Conservation (phyloP, 2,888 invertebrate genomes). For the Cephonodes hylas region DNA sequence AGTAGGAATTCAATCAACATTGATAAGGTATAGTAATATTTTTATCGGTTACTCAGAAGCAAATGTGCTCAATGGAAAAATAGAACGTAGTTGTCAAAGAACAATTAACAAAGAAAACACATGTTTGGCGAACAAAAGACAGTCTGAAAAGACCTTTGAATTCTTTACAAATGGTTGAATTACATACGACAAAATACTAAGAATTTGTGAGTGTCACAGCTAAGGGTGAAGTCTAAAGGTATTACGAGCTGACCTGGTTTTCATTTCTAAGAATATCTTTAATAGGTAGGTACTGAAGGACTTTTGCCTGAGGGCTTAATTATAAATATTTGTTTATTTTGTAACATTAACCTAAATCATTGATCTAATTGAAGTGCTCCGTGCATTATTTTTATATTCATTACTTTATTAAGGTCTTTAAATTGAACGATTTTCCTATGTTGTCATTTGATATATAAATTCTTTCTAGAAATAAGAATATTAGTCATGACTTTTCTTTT, state of each 20-base stretch:
- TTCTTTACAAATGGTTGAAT: background rate
- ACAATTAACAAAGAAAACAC: background rate
- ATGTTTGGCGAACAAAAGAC: background rate
- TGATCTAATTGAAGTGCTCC: background rate
- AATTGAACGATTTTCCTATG: background rate
- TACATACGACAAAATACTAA: too few relatives aligned
- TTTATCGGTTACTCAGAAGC: slow-evolving; percentile 33
- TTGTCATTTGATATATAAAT: background rate
- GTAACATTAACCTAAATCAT: background rate
- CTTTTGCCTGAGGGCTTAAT: background rate
- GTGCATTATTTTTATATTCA: background rate
- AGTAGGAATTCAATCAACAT: slow-evolving; percentile 23
- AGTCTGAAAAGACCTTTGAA: background rate
- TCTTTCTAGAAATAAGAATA: background rate
- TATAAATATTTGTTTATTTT: background rate
- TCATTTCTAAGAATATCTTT: background rate
- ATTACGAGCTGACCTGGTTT: background rate
- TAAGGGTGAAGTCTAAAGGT: background rate
- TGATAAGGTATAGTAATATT: slow-evolving; percentile 34
- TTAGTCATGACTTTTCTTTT: too few relatives aligned
- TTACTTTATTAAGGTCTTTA: background rate
- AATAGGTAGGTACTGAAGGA: background rate
- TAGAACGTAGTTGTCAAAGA: background rate
- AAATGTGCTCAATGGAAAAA: background rate
- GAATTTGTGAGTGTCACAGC: background rate